Base-by-base conservation (phyloP, 2,888 invertebrate species). In the Venusia cambrica region DNA sequence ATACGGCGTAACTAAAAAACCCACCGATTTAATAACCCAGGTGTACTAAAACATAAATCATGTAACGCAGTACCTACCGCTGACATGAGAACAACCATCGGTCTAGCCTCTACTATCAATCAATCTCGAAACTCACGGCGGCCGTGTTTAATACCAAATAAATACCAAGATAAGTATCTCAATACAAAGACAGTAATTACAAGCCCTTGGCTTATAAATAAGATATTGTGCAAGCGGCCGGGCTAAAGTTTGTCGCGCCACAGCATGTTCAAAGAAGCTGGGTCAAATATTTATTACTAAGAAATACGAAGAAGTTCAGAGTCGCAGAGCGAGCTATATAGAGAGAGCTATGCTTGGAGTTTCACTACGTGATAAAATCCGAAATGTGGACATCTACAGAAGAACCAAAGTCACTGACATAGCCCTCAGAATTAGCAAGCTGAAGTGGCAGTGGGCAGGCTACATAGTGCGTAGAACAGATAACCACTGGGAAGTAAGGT, bases 171-270 rank as follows among this genome's bases (percentile, higher is more conserved):
- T 40, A 28, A 38, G 27, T 38, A 39, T 46, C 31, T 35, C 32
- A 30, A 30, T 21, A 37, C 35, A 43, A 40, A 37, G 28, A 31
- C 39, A 35, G 39, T 43, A 46, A 46, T 43, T 46, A 46, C 27
- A 16, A 37, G 31, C 38, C 28, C 44, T 34, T 37, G 34, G 37
- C 6, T 38, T 39, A 37, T 37, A 40, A 43, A 43, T 46, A 18
- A 35, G 30, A 37, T 38, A 32, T 42, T 37, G 29, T 31, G 26
- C 20, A 30, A 36, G 26, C 36, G 20, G 21, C 18, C 24, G 10
- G 20, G 12, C 17, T 22, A 17, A 26, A 22, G 25, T 43, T 34
- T 27, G 24, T 36, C 12, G 7, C 31, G 8, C 4, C 29, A 33
- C 20, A 20, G 26, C 14, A 2, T 17, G 18, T 10, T 10, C 1